These are phyloP conservation scores for Lycocorax pyrrhopterus DNA, from an alignment of 2,113 vertebrate species.

Conservation along the genomic window DNA sequence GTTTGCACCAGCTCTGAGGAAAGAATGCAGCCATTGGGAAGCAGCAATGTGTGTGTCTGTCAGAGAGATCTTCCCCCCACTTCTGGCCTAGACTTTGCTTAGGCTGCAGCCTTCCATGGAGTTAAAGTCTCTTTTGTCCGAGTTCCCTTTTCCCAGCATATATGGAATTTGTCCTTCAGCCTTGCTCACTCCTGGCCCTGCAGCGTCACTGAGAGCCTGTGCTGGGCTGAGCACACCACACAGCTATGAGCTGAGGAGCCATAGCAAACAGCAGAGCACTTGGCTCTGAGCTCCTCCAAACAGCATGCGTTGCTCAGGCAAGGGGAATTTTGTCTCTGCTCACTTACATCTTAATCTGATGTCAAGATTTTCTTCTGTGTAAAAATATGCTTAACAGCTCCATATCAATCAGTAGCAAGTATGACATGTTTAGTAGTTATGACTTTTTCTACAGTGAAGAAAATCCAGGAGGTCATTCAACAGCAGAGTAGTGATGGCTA, in stretches of 20 bases:
- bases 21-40: not conserved
- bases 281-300: not conserved
- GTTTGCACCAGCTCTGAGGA: not conserved
- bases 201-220: not conserved
- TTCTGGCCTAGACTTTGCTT: not conserved
- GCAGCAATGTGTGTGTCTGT: not conserved
- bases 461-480: constrained; percentile 10
- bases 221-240: not conserved
- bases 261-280: not conserved
- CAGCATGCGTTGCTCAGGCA: not conserved
- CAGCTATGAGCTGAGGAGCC: not conserved
- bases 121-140: constrained; percentile 20
- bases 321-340: not conserved
- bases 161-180: not conserved
- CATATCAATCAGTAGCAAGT: not conserved
- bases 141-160: not conserved
- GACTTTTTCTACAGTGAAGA: not conserved
- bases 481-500: not conserved
- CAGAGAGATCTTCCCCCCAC: not conserved
- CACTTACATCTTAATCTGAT: not conserved
- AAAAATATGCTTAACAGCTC: not conserved
- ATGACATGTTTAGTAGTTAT: not conserved
- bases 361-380: not conserved
- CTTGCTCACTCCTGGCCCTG: not conserved
- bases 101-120: not conserved